Conservation (phyloP, 2,113 vertebrate genomes). For the Aegotheles bennettii region DNA sequence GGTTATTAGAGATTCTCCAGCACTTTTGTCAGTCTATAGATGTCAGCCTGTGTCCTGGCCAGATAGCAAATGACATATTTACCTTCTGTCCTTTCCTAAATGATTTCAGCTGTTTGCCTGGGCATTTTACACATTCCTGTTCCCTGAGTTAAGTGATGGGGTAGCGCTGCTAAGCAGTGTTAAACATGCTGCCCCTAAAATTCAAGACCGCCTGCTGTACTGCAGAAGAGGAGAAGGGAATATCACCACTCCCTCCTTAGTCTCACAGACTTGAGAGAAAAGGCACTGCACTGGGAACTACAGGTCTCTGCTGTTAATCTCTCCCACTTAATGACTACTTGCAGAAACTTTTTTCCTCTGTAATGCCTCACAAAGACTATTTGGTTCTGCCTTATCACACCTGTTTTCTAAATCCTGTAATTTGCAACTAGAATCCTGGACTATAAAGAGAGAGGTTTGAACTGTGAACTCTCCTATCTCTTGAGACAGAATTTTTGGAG, state of each 20-base stretch:
- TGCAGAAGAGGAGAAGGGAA: background rate
- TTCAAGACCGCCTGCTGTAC: background rate
- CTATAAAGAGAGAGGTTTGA: background rate
- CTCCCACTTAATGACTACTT: background rate
- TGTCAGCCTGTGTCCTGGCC: background rate
- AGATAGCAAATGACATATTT: background rate
- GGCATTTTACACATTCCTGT: background rate
- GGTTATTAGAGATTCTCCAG: background rate
- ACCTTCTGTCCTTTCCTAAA: background rate
- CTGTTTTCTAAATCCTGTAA: constrained; percentile 13
- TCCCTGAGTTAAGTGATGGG: background rate
- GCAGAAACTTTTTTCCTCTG: background rate
- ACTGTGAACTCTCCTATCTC: background rate
- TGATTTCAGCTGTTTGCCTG: background rate
- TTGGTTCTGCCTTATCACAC: constrained; percentile 42
- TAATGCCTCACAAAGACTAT: background rate
- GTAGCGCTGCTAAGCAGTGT: background rate
- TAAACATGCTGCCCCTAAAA: background rate
- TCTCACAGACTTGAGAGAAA: background rate
- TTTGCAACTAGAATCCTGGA: background rate
- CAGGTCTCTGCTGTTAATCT: background rate
- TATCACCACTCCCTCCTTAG: background rate
- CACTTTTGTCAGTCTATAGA: background rate
- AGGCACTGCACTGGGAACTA: background rate
- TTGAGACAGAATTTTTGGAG: background rate